Evolutionary conservation across 1,140 invertebrate genomes (phyloP), one percentile per base, ranked within the genome.

Genomic region (Bicyclus anynana): DNA sequence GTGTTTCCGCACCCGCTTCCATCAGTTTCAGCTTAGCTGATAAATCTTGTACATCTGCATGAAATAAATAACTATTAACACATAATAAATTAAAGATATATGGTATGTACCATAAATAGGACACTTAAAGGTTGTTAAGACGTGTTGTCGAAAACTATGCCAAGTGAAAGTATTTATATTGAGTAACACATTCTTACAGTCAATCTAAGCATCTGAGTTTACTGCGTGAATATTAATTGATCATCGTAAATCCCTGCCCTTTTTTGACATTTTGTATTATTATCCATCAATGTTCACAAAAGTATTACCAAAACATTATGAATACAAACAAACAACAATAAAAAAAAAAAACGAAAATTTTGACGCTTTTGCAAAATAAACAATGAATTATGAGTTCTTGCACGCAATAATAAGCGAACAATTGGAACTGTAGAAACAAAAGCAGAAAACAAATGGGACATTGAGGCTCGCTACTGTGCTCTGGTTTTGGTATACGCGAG

Each of bases 1-100:
- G 69, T 23, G 75, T 40, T 29, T 81, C 80, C 3, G 72, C 74
- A n/a, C 83, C 84, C 3, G 80, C 70, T 57, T 87, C 84, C 84
- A 87, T 85, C 37, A 87, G 65, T 61, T 79, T 87, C 69, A 87
- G 70, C 65, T 85, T 87, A 27, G 82, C 84, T 74, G 84, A 84
- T 47, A 87, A 62, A 62, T 87, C 82, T 68, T 84, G 77, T 60
- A 84, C 80, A 69, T 87, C 84, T 87, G 73, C 9, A 50, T 40
- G 46, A 60, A 61, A 33, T n/a, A 40, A 58, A 37, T n/a, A n/a
- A n/a, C n/a, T n/a, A n/a, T n/a, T n/a, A n/a, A n/a, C n/a, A n/a
- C n/a, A n/a, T n/a, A n/a, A n/a, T n/a, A n/a, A n/a, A n/a, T n/a
- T n/a, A n/a, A n/a, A n/a, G n/a, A n/a, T n/a, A n/a, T n/a, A n/a